Evolutionary conservation across 2,113 vertebrate species (phyloP).

Genomic region (Gallinago jamesoni): DNA sequence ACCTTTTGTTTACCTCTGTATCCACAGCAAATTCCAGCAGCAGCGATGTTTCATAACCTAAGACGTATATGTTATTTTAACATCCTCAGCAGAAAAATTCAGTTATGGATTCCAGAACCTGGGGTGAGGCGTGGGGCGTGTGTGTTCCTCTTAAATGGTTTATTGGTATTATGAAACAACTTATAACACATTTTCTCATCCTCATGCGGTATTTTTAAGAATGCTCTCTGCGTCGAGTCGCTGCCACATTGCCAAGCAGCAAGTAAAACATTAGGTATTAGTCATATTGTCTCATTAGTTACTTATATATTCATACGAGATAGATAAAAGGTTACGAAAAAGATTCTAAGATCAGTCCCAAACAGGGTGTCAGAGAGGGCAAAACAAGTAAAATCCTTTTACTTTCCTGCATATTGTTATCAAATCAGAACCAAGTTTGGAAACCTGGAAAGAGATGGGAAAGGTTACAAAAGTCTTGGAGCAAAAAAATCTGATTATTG

Average conservation of each 20-base stretch:
- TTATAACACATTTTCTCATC: not conserved
- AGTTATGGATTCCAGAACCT: slow-evolving; percentile 25
- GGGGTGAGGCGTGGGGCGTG: slow-evolving; percentile 11
- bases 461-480: not conserved
- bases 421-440: not conserved
- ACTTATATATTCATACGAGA: not conserved
- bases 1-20: slow-evolving; percentile 17
- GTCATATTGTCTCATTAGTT: not conserved
- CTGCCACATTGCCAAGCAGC: slow-evolving; percentile 12
- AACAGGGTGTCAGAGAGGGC: not conserved
- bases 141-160: not conserved
- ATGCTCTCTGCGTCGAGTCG: not conserved
- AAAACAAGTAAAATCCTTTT: not conserved
- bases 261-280: not conserved
- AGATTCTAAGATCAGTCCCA: not conserved
- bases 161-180: slow-evolving; percentile 26
- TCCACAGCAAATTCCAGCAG: slow-evolving; percentile 33
- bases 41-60: slow-evolving; percentile 9
- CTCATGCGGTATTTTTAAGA: not conserved
- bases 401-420: not conserved
- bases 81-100: slow-evolving; percentile 22
- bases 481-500: not conserved
- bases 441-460: not conserved
- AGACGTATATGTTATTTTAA: not conserved
- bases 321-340: not conserved